Evolutionary conservation across 2,797 vertebrate genomes (phyloP), one percentile per base, ranked within the genome.

Genomic region (Neosilurus mollespiculum): DNA sequence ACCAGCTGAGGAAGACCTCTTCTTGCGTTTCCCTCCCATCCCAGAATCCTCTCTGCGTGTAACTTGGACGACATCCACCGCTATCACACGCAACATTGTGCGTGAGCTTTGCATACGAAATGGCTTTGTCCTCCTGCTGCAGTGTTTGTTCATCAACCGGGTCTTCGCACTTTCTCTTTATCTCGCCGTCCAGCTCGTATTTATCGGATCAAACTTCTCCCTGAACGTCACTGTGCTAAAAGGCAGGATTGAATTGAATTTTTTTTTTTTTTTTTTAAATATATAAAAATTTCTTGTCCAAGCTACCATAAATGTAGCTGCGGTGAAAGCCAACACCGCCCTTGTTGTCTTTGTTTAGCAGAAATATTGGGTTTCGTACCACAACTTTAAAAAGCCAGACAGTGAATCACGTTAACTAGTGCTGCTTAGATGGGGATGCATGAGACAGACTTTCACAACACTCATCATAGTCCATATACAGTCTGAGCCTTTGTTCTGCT

Each of bases 81-180:
- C 93, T 94, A 94, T 95, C 94, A 93, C 93, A 93, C 93, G 92
- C 92, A 91, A 94, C 94, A 94, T 91, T 94, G 93, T 94, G 94
- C 92, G 91, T 67, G 61, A 94, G 94, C 94, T 95, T 95, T 94
- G 94, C 94, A 94, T 94, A 94, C 91, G 92, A 94, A 95, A 95
- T 94, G 94, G 94, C 93, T 94, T 95, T 94, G 93, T 95, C 93
- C 67, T 80, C 73, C 85, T 69, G 54, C 80, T 51, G 64, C 79
- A 70, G 83, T 86, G 83, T 87, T 85, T 84, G 83, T 71, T 81
- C 76, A 9, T 12, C 43, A 61, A 65, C 73, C 53, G 14, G 66
- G 78, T 71, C 73, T 87, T 70, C 37, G 43, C 56, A 22, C 12
- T 81, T 76, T 89, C 87, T 90, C 89, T 93, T 94, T 94, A 94